phyloP scores from a whole-genome alignment of 35 echinoderm and acorn worm genomes.

The Apostichopus parvimensis region DNA sequence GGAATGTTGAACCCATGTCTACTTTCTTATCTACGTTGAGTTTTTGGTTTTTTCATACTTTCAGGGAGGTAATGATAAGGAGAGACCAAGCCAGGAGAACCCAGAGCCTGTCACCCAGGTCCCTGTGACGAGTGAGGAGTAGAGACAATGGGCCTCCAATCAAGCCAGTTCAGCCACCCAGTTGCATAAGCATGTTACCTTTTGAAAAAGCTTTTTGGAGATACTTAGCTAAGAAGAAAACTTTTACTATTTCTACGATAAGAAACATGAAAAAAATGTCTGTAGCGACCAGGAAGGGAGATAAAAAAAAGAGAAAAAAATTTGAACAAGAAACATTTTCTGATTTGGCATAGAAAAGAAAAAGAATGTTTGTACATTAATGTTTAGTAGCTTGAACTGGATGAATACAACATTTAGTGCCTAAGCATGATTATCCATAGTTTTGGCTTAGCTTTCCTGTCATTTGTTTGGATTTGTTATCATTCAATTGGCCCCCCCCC shows the following conservation, averaged over 20 bases:
- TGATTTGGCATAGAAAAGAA: slow-evolving; percentile 12
- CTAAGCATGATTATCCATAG: not conserved
- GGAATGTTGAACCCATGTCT: too few relatives aligned
- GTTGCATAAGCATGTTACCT: slow-evolving; percentile 43
- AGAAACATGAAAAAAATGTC: not conserved
- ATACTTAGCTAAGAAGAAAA: slow-evolving; percentile 2
- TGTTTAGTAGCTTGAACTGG: slow-evolving; percentile 34
- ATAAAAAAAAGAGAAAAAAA: not conserved
- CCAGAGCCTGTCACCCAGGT: slow-evolving; percentile 28
- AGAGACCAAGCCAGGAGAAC: slow-evolving; percentile 13
- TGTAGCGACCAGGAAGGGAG: not conserved
- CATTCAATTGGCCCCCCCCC: not conserved
- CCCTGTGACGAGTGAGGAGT: slow-evolving; percentile 29
- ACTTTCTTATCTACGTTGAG: not conserved
- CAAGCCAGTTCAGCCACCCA: slow-evolving; percentile 38
- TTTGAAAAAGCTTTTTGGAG: slow-evolving; percentile 31
- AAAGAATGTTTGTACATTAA: slow-evolving; percentile 38
- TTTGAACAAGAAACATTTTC: slow-evolving; percentile 10
- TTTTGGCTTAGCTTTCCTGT: not conserved
- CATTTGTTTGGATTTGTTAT: not conserved
- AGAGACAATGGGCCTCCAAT: not conserved
- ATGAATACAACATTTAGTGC: slow-evolving; percentile 24
- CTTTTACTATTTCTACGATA: not conserved
- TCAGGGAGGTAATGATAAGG: slow-evolving; percentile 19
- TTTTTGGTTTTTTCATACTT: not conserved